Evolutionary conservation across 2,113 vertebrate genomes (phyloP).

Genomic region (Brachypteracias leptosomus): DNA sequence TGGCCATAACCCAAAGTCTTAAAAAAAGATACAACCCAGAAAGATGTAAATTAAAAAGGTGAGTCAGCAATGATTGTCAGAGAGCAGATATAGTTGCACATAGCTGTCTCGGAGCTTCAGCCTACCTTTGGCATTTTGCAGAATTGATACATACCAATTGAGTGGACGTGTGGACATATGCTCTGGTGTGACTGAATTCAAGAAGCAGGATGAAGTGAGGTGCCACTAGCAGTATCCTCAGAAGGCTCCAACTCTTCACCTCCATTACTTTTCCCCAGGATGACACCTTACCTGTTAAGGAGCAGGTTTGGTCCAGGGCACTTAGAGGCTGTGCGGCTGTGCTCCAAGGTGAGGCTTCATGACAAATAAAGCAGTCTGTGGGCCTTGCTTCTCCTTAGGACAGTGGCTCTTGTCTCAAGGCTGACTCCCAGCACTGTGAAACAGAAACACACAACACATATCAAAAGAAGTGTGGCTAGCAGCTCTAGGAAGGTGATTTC

Average conservation of each 20-base stretch:
- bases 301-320: not conserved
- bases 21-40: not conserved
- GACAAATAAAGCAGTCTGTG: rapidly evolving
- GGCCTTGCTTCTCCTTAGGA: no score
- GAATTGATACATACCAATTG: no score
- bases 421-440: not conserved
- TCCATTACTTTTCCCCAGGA: not conserved
- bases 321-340: rapidly evolving
- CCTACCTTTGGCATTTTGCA: not conserved
- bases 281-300: not conserved
- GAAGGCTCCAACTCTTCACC: not conserved
- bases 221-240: not conserved
- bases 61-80: not conserved
- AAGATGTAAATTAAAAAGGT: not conserved
- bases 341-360: not conserved
- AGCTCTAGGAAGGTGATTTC: no score
- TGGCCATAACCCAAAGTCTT: not conserved
- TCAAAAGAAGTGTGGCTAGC: no score
- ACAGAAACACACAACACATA: not conserved
- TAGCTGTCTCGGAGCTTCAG: not conserved
- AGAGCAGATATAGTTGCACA: not conserved
- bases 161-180: rapidly evolving
- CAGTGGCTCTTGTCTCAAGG: not conserved
- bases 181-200: not conserved
- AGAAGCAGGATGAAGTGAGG: not conserved